Percentiles rank a stretch among this genome's conserved stretches.
phyloP scores from a whole-genome alignment of 2,797 vertebrate species.

The Acanthurus leucopareius region DNA sequence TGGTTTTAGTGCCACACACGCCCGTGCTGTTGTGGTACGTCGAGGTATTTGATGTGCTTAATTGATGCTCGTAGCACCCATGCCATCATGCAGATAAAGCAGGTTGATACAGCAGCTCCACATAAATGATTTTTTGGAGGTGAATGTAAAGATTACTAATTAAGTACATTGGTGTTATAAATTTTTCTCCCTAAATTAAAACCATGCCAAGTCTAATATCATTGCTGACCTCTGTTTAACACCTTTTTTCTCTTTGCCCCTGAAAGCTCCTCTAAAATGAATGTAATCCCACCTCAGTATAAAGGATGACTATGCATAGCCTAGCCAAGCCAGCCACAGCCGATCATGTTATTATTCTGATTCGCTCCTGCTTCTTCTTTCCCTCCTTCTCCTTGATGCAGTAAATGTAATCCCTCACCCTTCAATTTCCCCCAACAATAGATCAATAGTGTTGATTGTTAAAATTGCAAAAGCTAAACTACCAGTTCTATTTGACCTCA shows the following conservation, averaged over 20 bases:
- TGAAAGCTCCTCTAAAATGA: conserved; percentile 41
- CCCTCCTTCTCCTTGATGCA: conserved; percentile 12
- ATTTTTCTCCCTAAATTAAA: conserved; percentile 16
- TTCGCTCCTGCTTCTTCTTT: conserved; percentile 31
- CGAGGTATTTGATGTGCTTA: too few species aligned
- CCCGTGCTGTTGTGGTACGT: too few species aligned
- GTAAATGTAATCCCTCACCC: conserved; percentile 28
- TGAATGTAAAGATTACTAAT: not conserved
- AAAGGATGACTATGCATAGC: conserved; percentile 48
- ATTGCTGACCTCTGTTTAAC: conserved; percentile 12
- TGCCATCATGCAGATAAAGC: too few species aligned
- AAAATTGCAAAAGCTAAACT: not conserved
- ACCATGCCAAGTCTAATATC: not conserved
- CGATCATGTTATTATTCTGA: conserved; percentile 23
- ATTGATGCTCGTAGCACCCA: too few species aligned
- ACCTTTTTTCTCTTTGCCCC: conserved; percentile 12
- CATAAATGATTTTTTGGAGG: not conserved
- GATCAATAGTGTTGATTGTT: conserved; percentile 50
- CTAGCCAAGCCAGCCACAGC: conserved; percentile 29
- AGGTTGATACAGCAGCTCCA: not conserved
- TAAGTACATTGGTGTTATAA: not conserved
- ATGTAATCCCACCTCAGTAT: conserved; percentile 32
- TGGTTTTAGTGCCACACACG: not conserved
- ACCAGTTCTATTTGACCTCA: not conserved
- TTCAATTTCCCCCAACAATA: conserved; percentile 28